These are phyloP conservation scores for Stenurella melanura DNA, from an alignment of 2,888 invertebrate genomes.

Conservation along the genomic window DNA sequence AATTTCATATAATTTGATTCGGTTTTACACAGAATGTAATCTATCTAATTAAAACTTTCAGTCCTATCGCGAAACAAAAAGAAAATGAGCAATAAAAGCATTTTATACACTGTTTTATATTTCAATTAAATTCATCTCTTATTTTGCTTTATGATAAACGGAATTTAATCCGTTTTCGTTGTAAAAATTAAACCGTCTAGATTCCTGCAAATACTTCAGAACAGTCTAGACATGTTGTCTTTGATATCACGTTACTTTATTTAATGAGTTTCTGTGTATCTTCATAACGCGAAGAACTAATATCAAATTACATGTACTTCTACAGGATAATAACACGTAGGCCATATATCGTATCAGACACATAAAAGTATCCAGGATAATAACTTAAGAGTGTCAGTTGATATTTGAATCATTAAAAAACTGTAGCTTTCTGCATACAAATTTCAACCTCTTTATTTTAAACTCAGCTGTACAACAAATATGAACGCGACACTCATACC, in stretches of 20 bases:
- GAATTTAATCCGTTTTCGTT: neutral
- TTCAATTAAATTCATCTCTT: constrained; percentile 1
- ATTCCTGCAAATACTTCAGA: neutral
- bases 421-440: too few species aligned
- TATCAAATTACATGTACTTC: too few species aligned
- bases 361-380: too few species aligned
- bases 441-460: too few species aligned
- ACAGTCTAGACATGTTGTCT: neutral
- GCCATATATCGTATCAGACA: too few species aligned
- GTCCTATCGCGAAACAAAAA: neutral
- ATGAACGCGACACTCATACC: too few species aligned
- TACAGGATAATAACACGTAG: too few species aligned
- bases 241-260: neutral
- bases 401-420: too few species aligned
- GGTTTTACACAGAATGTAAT: neutral
- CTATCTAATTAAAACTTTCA: neutral
- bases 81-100: neutral
- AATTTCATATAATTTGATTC: constrained; percentile 1
- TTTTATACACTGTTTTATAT: neutral
- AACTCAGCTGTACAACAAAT: too few species aligned
- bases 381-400: too few species aligned
- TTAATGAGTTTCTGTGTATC: neutral
- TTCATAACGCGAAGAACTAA: too few species aligned
- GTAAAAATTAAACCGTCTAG: neutral
- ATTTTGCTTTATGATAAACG: neutral